A percentile compares a stretch with the other conserved stretches of the same genome.
Conservation (phyloP, 2,888 invertebrate genomes). For the Drosophila longiperda region DNA sequence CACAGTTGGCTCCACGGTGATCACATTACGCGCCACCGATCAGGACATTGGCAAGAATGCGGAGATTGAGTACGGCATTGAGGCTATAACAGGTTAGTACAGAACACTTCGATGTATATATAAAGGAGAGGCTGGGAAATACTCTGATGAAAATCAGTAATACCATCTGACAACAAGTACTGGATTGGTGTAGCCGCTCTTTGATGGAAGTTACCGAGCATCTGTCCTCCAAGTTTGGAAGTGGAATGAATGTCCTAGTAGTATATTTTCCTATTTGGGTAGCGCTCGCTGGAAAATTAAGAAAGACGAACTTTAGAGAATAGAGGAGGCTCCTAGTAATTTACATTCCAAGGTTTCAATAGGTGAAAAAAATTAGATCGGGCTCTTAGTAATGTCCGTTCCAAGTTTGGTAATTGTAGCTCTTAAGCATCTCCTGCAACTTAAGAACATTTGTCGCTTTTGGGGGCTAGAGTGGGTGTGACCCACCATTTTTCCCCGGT, state of each 20-base stretch:
- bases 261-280: no score
- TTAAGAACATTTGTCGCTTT: not conserved
- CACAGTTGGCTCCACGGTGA: constrained; percentile 93
- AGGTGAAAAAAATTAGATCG: no score
- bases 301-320: no score
- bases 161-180: not conserved
- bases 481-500: not conserved
- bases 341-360: not conserved
- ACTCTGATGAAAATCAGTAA: not conserved
- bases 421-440: not conserved
- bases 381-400: no score
- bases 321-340: no score
- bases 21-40: constrained; percentile 96
- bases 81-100: constrained; percentile 87
- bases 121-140: not conserved
- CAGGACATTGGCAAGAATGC: constrained; percentile 96
- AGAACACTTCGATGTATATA: no score
- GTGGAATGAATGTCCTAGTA: no score
- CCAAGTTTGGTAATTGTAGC: not conserved
- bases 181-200: not conserved
- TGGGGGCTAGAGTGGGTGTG: no score
- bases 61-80: constrained; percentile 92
- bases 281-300: no score
- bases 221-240: not conserved
- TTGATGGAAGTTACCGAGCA: not conserved